Evolutionary conservation across 2,797 vertebrate species (phyloP).

Genomic region (Florisuga fusca): DNA sequence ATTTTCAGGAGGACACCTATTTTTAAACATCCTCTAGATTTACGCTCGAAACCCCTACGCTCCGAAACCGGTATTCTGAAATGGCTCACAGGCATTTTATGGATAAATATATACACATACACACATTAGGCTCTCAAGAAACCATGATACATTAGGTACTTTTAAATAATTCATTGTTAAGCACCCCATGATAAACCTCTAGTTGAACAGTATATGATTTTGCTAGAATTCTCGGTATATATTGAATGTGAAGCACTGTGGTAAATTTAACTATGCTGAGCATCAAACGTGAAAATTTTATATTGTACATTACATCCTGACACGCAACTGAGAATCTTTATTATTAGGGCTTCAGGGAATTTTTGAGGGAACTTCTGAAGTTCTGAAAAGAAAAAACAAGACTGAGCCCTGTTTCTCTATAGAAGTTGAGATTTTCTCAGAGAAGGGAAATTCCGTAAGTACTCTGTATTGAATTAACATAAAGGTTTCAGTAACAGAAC

Average conservation of each 20-base stretch:
- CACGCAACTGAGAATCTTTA: conserved; percentile 12
- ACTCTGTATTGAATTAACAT: conserved; percentile 16
- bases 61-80: conserved; percentile 9
- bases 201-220: conserved; percentile 32
- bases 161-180: conserved; percentile 62
- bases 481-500: neutral
- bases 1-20: conserved; percentile 39
- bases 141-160: neutral
- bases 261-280: conserved; percentile 42
- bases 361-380: conserved; percentile 62
- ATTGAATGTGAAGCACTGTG: conserved; percentile 26
- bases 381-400: conserved; percentile 36
- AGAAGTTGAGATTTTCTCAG: conserved; percentile 27
- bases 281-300: conserved; percentile 26
- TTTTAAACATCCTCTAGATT: conserved; percentile 30
- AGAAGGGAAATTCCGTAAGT: conserved; percentile 43
- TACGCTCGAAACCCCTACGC: neutral
- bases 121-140: conserved; percentile 40
- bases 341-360: conserved; percentile 57
- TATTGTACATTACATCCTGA: conserved; percentile 33
- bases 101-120: conserved; percentile 56
- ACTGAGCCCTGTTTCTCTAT: neutral
- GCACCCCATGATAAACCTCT: conserved; percentile 48
- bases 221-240: conserved; percentile 17
- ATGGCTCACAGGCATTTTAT: conserved; percentile 41